A percentile compares a stretch with the other conserved stretches of the same genome.
Evolutionary conservation across 2,797 vertebrate species (phyloP).

Genomic region (Sebastes baramenuke): DNA sequence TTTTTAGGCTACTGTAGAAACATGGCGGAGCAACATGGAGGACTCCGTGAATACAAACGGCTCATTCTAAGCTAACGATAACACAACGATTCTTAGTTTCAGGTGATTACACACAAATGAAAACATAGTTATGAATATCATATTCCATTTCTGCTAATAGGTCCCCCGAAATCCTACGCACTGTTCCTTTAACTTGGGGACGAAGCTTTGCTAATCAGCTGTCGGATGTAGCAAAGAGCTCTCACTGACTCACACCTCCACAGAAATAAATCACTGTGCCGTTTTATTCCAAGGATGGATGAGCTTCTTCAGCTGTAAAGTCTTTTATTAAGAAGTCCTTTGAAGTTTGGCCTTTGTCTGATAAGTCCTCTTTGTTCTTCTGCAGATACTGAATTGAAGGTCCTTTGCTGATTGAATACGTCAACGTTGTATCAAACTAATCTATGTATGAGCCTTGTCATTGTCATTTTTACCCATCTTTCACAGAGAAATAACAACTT

Average conservation of each 20-base stretch:
- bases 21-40: no score
- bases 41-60: no score
- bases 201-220: slow-evolving; percentile 61
- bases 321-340: slow-evolving; percentile 32
- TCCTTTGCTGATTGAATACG: slow-evolving; percentile 17
- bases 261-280: slow-evolving; percentile 54
- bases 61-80: no score
- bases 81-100: no score
- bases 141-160: no score
- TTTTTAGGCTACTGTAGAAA: no score
- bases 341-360: slow-evolving; percentile 28
- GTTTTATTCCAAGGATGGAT: slow-evolving; percentile 50
- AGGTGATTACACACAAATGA: no score
- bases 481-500: neutral
- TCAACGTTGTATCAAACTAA: neutral
- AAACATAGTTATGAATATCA: no score
- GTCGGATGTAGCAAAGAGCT: slow-evolving; percentile 58
- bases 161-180: no score
- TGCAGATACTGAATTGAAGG: neutral
- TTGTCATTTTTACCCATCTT: neutral
- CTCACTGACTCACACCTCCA: slow-evolving; percentile 46
- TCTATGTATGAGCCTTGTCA: neutral
- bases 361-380: slow-evolving; percentile 34
- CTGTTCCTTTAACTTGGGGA: neutral
- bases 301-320: slow-evolving; percentile 37